Base-by-base conservation (phyloP, 1,140 invertebrate genomes). In the Delia radicum region DNA sequence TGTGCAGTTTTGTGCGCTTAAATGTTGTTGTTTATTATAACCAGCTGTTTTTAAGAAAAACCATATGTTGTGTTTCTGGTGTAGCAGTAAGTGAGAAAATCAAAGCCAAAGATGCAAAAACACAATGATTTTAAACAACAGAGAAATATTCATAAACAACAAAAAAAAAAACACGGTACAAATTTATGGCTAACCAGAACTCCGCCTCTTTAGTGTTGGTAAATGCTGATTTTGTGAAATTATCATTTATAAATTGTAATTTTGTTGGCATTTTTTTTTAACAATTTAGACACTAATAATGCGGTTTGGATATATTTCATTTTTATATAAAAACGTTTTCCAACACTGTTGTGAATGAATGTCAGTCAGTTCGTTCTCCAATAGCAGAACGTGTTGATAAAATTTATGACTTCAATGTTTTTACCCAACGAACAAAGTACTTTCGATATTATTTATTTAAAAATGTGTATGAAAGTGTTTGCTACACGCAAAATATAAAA, bases 201-300 rank as follows among this genome's bases (percentile, higher is more conserved):
- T 69, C 65, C 65, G 65, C 65, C 65, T 26, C 21, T 69, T 69
- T 24, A 69, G 65, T 69, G 65, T 69, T 69, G 65, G 65, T 24
- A 69, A 69, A 69, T 29, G 65, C 12, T 12, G 15, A 31, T 69
- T 67, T n/a, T n/a, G n/a, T n/a, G n/a, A n/a, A n/a, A n/a, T n/a
- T n/a, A n/a, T n/a, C n/a, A n/a, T n/a, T n/a, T n/a, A n/a, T n/a
- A n/a, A n/a, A n/a, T n/a, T n/a, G n/a, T n/a, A n/a, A n/a, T n/a
- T n/a, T n/a, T n/a, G n/a, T n/a, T n/a, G n/a, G 12, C 1, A 65
- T 29, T 65, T 65, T 29, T 27, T 28, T 63, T 33, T 33, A 33
- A 33, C 33, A 33, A 33, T 10, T 33, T 33, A 33, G 13, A 33
- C 1, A 33, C 13, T 12, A 33, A 33, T 4, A 10, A 33, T 33